Percentiles rank a stretch among this genome's conserved stretches.
These are phyloP conservation scores for Parambassis ranga DNA, from an alignment of 2,797 vertebrate genomes.

Conservation along the genomic window DNA sequence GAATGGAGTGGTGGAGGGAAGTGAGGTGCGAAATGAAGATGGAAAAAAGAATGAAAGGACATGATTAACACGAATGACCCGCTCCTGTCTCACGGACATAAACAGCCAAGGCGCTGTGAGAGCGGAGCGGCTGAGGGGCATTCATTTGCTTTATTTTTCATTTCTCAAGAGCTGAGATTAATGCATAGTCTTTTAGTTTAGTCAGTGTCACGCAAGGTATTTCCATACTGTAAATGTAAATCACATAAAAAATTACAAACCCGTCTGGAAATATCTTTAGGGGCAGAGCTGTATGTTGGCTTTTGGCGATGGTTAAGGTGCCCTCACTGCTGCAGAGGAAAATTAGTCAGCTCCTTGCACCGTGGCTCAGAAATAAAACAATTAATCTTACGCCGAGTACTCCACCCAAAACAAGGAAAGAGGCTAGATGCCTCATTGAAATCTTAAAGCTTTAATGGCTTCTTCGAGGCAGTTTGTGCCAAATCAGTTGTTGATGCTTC, in stretches of 20 bases:
- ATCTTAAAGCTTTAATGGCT: conserved; percentile 52
- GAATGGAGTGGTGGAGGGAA: conserved; percentile 57
- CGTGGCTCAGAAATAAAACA: conserved; percentile 24
- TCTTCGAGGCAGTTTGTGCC: conserved; percentile 51
- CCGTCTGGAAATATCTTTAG: no score
- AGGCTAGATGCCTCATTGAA: conserved; percentile 51
- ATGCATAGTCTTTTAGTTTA: background rate
- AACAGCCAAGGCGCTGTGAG: conserved; percentile 4
- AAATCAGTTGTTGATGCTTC: conserved; percentile 63
- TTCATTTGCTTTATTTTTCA: background rate
- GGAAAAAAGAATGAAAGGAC: conserved; percentile 54
- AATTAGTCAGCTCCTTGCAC: background rate
- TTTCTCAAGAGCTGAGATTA: background rate
- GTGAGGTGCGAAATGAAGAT: conserved; percentile 63
- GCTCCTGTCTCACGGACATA: conserved; percentile 20
- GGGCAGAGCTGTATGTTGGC: background rate
- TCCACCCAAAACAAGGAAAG: conserved; percentile 23
- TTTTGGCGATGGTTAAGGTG: background rate
- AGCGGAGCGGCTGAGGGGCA: background rate
- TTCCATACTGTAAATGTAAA: background rate
- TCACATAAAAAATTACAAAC: no score
- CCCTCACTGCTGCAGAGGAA: background rate
- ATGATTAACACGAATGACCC: conserved; percentile 62
- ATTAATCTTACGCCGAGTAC: conserved; percentile 44
- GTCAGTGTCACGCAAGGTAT: background rate